Base-by-base conservation (phyloP, 53 echinoderm and acorn worm genomes). In the Astropecten irregularis region DNA sequence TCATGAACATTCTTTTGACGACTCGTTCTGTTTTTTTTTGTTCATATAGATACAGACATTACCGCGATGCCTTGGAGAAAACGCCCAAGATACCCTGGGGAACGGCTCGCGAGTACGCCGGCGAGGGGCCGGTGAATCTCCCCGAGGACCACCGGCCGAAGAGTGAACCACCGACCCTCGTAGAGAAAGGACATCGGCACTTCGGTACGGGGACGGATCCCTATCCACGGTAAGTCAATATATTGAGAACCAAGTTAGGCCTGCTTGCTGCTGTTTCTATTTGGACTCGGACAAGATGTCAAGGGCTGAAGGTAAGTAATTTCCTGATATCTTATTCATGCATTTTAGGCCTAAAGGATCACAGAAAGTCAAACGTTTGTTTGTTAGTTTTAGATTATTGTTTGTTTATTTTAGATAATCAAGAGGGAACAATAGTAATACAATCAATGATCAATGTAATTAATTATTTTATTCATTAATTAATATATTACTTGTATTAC, bases 151-250 rank as follows among this genome's bases (percentile, higher is more conserved):
- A 96, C 64, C 87, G 96, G 18, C 96, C 96, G 0, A 92, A 90
- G 56, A 96, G 81, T 83, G 96, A 96, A 72, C 96, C 96, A n/a
- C 96, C 96, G 36, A 71, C 92, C 59, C 91, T 83, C 44, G 96
- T 96, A 34, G 93, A 93, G 76, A 96, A 94, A 49, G 96, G 96
- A 37, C 96, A 96, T 82, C 84, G 96, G 9, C 96, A 96, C 57
- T 96, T 77, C 47, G 91, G 91, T 35, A 70, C 90, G 27, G 96
- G 96, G 33, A 86, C 63, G 15, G 90, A 94, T 21, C 94, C 99
- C 4, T 94, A 90, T 53, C 94, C 99, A 15, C 94, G 99, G 99
- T 97, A 89, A 90, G 87, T 85, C 11, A 9, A 2, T 21, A 34
- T 55, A 4, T 9, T 1, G 48, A n/a, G n/a, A n/a, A n/a, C n/a